phyloP scores from a whole-genome alignment of 2,888 invertebrate genomes.

The Aphidius colemani region DNA sequence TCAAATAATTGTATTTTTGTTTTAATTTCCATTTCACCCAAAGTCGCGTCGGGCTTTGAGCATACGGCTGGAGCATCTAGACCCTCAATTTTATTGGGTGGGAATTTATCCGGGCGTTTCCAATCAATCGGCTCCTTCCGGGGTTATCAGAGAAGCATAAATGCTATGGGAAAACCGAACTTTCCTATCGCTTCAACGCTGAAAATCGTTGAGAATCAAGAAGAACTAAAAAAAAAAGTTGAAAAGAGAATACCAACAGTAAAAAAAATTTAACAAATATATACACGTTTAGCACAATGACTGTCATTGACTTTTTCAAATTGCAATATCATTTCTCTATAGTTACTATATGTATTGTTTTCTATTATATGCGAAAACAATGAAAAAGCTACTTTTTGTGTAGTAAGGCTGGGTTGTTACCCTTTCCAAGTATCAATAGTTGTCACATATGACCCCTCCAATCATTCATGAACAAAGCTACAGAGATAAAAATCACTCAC shows the following conservation, averaged over 20 bases:
- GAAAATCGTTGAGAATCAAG: slow-evolving; percentile 1
- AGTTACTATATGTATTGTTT: too few species aligned
- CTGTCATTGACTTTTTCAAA: too few species aligned
- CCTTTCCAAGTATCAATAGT: slow-evolving; percentile 5
- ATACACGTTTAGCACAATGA: too few species aligned
- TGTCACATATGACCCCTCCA: slow-evolving; percentile 31
- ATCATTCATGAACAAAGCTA: slow-evolving; percentile 15
- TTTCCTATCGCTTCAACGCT: slow-evolving; percentile 53
- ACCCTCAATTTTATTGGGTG: slow-evolving; percentile 40
- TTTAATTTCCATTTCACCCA: too few species aligned
- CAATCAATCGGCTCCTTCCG: slow-evolving; percentile 61
- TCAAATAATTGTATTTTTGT: too few species aligned
- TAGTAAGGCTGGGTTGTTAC: too few species aligned
- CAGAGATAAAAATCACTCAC: slow-evolving; percentile 55
- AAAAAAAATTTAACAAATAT: too few species aligned
- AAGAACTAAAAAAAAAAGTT: slow-evolving; percentile 36
- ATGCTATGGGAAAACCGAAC: slow-evolving; percentile 57
- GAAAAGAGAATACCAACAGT: background rate
- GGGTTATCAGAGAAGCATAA: slow-evolving; percentile 58
- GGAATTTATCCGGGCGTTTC: slow-evolving; percentile 53
- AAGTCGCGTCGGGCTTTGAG: too few species aligned
- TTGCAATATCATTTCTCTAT: too few species aligned
- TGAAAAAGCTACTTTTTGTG: too few species aligned
- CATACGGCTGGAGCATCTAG: too few species aligned
- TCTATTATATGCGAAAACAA: too few species aligned